These are phyloP conservation scores for Ischnura elegans DNA, from an alignment of 2,888 invertebrate species.

Conservation along the genomic window DNA sequence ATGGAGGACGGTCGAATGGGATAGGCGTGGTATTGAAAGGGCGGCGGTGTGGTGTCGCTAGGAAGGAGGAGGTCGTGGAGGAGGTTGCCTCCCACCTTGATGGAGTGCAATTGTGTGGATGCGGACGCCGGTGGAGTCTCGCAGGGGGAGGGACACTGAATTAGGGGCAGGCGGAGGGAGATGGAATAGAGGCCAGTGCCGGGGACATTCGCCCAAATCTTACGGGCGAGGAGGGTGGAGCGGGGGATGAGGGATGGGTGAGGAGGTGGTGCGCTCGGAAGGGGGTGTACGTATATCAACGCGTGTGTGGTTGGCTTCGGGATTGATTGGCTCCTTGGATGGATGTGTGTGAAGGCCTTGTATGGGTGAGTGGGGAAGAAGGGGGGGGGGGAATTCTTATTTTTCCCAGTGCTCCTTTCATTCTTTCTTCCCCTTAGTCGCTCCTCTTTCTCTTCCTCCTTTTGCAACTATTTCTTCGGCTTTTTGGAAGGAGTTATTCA, in stretches of 20 bases:
- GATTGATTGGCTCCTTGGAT: conserved; percentile 60
- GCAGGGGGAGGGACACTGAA: background rate
- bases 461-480: conserved; percentile 11
- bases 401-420: background rate
- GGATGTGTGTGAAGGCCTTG: conserved; percentile 26
- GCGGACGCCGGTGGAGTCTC: background rate
- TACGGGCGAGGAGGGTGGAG: background rate
- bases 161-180: conserved; percentile 5
- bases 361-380: background rate
- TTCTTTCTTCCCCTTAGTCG: background rate
- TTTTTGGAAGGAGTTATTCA: conserved; percentile 54
- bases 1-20: conserved; percentile 37
- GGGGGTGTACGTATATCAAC: background rate
- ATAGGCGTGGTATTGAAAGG: conserved; percentile 54
- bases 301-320: conserved; percentile 45
- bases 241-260: background rate
- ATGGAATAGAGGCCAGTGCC: conserved; percentile 56
- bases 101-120: conserved; percentile 63
- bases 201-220: conserved; percentile 54
- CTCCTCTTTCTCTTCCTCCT: background rate
- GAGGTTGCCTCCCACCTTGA: conserved; percentile 36
- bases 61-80: background rate
- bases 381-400: conserved; percentile 2
- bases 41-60: background rate
- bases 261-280: background rate